These are phyloP conservation scores for Orthonychiurus folsomi DNA, from an alignment of 2,888 invertebrate genomes.

Conservation along the genomic window DNA sequence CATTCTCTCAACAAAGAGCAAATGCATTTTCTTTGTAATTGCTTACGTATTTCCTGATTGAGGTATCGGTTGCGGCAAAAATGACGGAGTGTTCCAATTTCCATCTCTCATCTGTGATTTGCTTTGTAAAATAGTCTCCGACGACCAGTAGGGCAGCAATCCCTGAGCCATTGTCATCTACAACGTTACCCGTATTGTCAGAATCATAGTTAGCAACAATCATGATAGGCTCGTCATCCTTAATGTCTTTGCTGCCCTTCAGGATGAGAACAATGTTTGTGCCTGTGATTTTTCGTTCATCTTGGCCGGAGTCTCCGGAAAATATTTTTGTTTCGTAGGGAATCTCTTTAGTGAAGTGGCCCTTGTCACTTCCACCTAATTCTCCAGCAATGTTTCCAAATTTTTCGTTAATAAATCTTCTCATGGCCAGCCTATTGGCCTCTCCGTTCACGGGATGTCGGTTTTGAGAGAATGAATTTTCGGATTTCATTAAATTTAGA, in stretches of 20 bases:
- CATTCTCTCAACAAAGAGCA: no score
- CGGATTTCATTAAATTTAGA: neutral
- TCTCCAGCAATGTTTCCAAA: conserved; percentile 4
- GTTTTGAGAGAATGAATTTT: neutral
- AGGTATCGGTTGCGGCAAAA: conserved; percentile 41
- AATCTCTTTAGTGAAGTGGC: neutral
- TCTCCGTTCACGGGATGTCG: neutral
- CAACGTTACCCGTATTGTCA: conserved; percentile 23
- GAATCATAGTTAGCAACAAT: conserved; percentile 42
- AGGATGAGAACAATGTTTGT: conserved; percentile 15
- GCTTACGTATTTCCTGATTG: conserved; percentile 39
- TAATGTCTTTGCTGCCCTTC: conserved; percentile 9
- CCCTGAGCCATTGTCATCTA: conserved; percentile 42
- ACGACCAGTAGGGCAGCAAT: conserved; percentile 40
- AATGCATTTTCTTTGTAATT: no score
- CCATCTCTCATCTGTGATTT: conserved; percentile 22
- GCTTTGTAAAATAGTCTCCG: conserved; percentile 32
- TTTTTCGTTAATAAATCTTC: conserved; percentile 9
- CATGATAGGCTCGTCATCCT: conserved; percentile 40
- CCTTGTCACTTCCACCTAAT: conserved; percentile 7
- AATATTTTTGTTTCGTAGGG: conserved; percentile 10
- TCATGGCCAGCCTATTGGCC: conserved; percentile 7
- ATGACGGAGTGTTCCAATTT: conserved; percentile 39
- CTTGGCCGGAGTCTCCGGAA: neutral
- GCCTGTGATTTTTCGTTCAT: neutral